Percentiles rank a stretch among this genome's conserved stretches.
Evolutionary conservation across 2,797 vertebrate species (phyloP).

Genomic region (Chaunax sp.): DNA sequence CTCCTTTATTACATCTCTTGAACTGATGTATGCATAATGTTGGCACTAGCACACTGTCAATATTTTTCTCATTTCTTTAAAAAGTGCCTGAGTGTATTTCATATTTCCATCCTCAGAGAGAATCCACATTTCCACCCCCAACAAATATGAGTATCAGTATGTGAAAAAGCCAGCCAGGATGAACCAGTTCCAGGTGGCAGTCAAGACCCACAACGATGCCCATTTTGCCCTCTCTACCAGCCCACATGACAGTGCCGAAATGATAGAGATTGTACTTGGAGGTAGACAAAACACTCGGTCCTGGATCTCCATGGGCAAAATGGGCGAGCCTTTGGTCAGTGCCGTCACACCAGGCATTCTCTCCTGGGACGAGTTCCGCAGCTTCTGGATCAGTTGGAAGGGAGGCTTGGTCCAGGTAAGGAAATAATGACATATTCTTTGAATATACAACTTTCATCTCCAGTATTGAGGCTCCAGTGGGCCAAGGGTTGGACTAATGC

Average conservation of each 20-base stretch:
- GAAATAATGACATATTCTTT: background rate
- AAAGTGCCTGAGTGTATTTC: conserved; percentile 2
- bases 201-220: conserved; percentile 93
- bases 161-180: conserved; percentile 90
- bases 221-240: conserved; percentile 90
- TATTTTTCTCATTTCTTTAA: too few species aligned
- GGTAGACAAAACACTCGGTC: conserved; percentile 91
- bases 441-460: background rate
- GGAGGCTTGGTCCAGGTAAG: conserved; percentile 88
- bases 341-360: conserved; percentile 86
- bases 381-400: conserved; percentile 95
- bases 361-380: conserved; percentile 95
- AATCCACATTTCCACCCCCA: conserved; percentile 95
- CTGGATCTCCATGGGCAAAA: conserved; percentile 92
- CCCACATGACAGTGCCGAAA: conserved; percentile 90
- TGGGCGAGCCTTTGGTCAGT: conserved; percentile 89
- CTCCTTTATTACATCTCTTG: background rate
- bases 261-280: conserved; percentile 92
- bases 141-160: conserved; percentile 96
- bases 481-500: background rate
- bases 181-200: conserved; percentile 87
- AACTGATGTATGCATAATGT: background rate
- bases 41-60: background rate
- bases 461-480: background rate
- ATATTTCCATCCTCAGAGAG: conserved; percentile 85